A percentile compares a stretch with the other conserved stretches of the same genome.
These are phyloP conservation scores for Anoura caudifer DNA, from an alignment of 2,113 vertebrate genomes.

Conservation along the genomic window DNA sequence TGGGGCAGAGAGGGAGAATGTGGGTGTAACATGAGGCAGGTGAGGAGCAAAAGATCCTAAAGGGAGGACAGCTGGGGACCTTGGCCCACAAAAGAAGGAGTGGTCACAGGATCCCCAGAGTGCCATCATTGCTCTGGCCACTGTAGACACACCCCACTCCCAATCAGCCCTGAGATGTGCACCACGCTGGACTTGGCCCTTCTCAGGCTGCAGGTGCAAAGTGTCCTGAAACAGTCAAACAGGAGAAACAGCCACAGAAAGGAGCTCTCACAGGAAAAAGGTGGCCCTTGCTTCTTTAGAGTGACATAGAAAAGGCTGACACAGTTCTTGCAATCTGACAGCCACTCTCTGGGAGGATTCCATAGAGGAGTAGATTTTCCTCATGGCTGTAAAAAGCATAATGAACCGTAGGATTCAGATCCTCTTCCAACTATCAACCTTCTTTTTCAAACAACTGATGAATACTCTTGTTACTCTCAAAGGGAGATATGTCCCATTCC, in stretches of 20 bases:
- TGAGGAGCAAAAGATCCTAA: background rate
- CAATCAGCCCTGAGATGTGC: fast-evolving
- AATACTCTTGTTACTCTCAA: background rate
- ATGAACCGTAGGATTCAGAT: background rate
- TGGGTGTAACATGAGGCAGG: background rate
- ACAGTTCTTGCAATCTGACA: background rate
- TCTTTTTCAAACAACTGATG: background rate
- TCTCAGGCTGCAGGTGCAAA: background rate
- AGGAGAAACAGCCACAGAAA: background rate
- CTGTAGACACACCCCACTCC: background rate
- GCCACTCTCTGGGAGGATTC: background rate
- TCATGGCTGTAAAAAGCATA: background rate
- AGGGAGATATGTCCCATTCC: background rate
- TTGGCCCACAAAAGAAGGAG: background rate
- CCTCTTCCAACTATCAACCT: background rate
- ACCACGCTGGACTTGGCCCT: fast-evolving
- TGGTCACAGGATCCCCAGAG: background rate
- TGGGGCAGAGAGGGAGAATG: background rate
- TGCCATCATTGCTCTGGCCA: background rate
- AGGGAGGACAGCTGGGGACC: background rate
- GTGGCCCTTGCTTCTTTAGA: background rate
- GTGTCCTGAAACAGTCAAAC: background rate
- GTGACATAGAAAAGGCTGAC: background rate
- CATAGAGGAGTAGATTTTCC: background rate
- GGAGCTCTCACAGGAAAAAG: background rate